Conservation (phyloP, 2,888 invertebrate species). For the Scelioninae gen. 1 region DNA sequence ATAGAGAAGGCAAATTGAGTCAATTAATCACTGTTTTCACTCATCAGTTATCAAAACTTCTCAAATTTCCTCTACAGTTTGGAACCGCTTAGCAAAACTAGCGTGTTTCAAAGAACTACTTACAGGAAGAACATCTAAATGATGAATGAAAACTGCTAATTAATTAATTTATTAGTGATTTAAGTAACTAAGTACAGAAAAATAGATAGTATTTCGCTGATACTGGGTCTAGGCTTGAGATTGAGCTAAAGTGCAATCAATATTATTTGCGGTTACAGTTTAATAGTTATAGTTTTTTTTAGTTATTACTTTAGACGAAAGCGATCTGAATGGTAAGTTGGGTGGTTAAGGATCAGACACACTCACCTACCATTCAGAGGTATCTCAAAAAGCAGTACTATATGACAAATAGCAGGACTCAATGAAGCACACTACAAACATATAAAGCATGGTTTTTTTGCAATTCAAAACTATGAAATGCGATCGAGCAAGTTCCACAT, state of each 20-base stretch:
- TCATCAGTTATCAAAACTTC: slow-evolving; percentile 4
- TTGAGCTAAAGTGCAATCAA: neutral
- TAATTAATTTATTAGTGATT: neutral
- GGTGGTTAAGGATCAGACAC: slow-evolving; percentile 10
- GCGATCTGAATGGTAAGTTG: too few species aligned
- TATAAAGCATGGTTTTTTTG: slow-evolving; percentile 20
- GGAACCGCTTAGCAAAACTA: too few species aligned
- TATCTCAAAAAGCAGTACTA: slow-evolving; percentile 4
- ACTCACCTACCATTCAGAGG: slow-evolving; percentile 5
- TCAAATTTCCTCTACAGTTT: too few species aligned
- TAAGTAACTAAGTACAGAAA: slow-evolving; percentile 1
- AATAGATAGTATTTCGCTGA: neutral
- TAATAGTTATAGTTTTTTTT: slow-evolving; percentile 18
- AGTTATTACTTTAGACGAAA: slow-evolving; percentile 6
- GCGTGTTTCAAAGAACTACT: too few species aligned
- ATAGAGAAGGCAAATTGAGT: slow-evolving; percentile 18
- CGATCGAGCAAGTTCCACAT: slow-evolving; percentile 26
- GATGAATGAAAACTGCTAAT: slow-evolving; percentile 24
- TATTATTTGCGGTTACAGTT: neutral
- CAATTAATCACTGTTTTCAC: slow-evolving; percentile 10
- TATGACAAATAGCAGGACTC: neutral
- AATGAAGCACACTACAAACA: slow-evolving; percentile 8
- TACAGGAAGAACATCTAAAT: neutral
- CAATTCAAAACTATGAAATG: slow-evolving; percentile 26
- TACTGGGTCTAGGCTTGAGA: neutral